A percentile compares a stretch with the other conserved stretches of the same genome.
These are phyloP conservation scores for Novumbra hubbsi DNA, from an alignment of 2,797 vertebrate genomes.

Conservation along the genomic window DNA sequence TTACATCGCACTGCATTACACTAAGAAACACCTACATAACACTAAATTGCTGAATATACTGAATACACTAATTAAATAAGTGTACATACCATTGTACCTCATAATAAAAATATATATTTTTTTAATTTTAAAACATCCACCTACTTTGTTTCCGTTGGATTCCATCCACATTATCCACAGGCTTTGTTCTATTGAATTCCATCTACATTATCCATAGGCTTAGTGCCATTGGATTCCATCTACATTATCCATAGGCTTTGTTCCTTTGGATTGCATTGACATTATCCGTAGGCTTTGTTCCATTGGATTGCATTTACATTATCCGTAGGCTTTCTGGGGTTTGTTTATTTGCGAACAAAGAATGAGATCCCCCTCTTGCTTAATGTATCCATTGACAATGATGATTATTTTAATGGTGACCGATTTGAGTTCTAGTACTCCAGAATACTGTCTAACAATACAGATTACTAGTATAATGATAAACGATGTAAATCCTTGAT, in stretches of 20 bases:
- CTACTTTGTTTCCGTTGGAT: too few species aligned
- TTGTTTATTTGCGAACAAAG: background rate
- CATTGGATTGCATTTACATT: too few species aligned
- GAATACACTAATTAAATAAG: background rate
- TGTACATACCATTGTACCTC: background rate
- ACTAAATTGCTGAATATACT: background rate
- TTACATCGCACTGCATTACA: too few species aligned
- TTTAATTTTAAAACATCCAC: background rate
- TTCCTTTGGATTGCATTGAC: too few species aligned
- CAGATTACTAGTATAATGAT: background rate
- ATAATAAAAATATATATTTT: background rate
- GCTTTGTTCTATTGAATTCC: too few species aligned
- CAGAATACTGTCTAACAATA: background rate
- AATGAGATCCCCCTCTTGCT: background rate
- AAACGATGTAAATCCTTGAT: background rate
- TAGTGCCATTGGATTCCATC: too few species aligned
- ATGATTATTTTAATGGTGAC: background rate
- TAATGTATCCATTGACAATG: background rate
- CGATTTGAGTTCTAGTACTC: background rate
- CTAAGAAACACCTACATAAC: too few species aligned
- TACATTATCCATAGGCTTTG: too few species aligned
- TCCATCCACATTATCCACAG: too few species aligned
- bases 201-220: too few species aligned
- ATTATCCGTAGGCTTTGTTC: too few species aligned
- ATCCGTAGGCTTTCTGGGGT: too few species aligned